These are phyloP conservation scores for Bothrops alternatus DNA, from an alignment of 2,797 vertebrate genomes.

Conservation along the genomic window DNA sequence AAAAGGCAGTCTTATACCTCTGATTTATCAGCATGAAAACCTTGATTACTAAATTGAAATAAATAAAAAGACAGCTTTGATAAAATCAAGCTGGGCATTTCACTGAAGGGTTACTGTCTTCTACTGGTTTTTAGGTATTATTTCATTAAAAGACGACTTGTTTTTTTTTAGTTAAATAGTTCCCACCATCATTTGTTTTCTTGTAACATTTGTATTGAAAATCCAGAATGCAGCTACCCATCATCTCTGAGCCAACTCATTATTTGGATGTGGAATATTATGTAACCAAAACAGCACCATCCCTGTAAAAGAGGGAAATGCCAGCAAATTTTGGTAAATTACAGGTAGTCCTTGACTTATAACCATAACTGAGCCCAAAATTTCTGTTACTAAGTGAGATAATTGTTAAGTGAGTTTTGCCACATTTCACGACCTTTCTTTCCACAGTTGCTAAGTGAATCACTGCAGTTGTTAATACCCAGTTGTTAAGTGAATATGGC, in stretches of 20 bases:
- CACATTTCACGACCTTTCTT: not conserved
- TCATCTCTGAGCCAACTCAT: not conserved
- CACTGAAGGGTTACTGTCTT: not conserved
- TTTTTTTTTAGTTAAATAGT: not conserved
- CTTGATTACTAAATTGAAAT: conserved; percentile 39
- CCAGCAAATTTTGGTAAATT: not conserved
- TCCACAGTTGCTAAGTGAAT: not conserved
- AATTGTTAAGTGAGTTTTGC: not conserved
- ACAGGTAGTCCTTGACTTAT: not conserved
- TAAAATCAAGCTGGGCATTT: not conserved
- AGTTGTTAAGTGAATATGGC: not conserved
- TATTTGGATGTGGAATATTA: not conserved
- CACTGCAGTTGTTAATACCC: not conserved
- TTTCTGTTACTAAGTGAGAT: not conserved
- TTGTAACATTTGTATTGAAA: not conserved
- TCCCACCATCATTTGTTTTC: not conserved
- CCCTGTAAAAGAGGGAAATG: not conserved
- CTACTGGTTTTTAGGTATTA: not conserved
- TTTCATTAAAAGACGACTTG: not conserved
- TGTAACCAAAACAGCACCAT: not conserved
- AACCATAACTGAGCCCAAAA: not conserved
- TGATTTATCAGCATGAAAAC: not conserved
- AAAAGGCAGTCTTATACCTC: not conserved
- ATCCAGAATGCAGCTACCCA: not conserved
- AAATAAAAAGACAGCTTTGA: not conserved